A percentile compares a stretch with the other conserved stretches of the same genome.
These are phyloP conservation scores for Acleris sparsana DNA, from an alignment of 2,888 invertebrate species.

Conservation along the genomic window DNA sequence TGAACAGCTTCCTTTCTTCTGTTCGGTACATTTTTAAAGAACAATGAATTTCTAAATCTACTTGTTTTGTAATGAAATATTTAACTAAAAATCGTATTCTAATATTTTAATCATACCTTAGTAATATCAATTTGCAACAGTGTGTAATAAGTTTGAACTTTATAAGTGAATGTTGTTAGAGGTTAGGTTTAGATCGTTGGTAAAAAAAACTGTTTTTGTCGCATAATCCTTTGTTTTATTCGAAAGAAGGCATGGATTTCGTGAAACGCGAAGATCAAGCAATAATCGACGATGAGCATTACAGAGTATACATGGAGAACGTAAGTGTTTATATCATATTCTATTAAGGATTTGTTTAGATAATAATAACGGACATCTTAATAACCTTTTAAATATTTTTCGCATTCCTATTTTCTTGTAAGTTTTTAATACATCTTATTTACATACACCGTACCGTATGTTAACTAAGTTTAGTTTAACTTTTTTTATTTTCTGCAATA, in stretches of 20 bases:
- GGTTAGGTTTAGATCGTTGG: slow-evolving; percentile 65
- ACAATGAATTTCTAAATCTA: slow-evolving; percentile 21
- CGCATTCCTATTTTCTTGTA: too few relatives aligned
- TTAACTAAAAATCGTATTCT: slow-evolving; percentile 35
- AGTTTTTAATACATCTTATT: too few relatives aligned
- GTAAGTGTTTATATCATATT: slow-evolving; percentile 54
- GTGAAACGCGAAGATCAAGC: slow-evolving; percentile 74
- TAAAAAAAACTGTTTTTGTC: slow-evolving; percentile 43
- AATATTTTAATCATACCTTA: slow-evolving; percentile 44
- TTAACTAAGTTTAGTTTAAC: too few relatives aligned
- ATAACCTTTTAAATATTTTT: too few relatives aligned
- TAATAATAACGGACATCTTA: neutral
- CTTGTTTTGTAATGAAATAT: slow-evolving; percentile 3
- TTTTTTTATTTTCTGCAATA: too few relatives aligned
- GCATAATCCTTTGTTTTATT: slow-evolving; percentile 34
- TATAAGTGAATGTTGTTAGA: slow-evolving; percentile 43
- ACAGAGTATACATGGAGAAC: slow-evolving; percentile 70
- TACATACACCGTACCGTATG: too few relatives aligned
- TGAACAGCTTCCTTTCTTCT: slow-evolving; percentile 70
- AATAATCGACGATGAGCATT: slow-evolving; percentile 67
- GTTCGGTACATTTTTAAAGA: slow-evolving; percentile 38
- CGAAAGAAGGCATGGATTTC: slow-evolving; percentile 64
- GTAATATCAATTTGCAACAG: slow-evolving; percentile 38
- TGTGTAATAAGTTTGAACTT: neutral
- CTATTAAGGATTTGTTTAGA: neutral